phyloP scores from a whole-genome alignment of 2,797 vertebrate genomes.

The Sebastiscus albofasciatus region DNA sequence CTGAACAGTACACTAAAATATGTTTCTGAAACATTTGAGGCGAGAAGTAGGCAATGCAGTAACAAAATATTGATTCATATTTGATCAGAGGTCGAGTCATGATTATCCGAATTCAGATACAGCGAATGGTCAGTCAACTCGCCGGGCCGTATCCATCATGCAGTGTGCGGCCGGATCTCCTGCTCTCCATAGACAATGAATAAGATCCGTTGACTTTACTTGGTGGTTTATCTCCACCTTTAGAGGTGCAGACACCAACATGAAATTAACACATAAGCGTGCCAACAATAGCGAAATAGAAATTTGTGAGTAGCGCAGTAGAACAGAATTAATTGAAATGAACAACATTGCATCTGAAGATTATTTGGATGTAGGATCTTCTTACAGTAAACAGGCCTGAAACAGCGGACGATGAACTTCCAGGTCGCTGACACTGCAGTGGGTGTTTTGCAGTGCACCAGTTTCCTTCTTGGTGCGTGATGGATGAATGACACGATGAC shows the following conservation, averaged over 20 bases:
- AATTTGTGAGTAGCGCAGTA: not conserved
- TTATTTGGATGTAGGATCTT: not conserved
- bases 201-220: no score
- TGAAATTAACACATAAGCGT: not conserved
- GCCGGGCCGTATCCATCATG: no score
- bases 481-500: not conserved
- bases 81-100: no score
- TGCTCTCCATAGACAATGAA: no score
- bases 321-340: not conserved
- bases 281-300: not conserved
- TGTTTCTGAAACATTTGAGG: not conserved
- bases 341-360: not conserved
- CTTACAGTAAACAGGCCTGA: not conserved
- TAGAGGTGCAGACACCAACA: not conserved
- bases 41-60: no score
- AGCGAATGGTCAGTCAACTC: no score
- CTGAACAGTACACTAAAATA: not conserved
- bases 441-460: not conserved
- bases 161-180: no score
- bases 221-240: no score
- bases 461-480: conserved; percentile 7
- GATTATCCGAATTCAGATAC: no score
- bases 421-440: conserved; percentile 23
- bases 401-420: conserved; percentile 21
- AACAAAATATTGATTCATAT: no score